Evolutionary conservation across 2,888 invertebrate genomes (phyloP).

Genomic region (Cerastis leucographa): DNA sequence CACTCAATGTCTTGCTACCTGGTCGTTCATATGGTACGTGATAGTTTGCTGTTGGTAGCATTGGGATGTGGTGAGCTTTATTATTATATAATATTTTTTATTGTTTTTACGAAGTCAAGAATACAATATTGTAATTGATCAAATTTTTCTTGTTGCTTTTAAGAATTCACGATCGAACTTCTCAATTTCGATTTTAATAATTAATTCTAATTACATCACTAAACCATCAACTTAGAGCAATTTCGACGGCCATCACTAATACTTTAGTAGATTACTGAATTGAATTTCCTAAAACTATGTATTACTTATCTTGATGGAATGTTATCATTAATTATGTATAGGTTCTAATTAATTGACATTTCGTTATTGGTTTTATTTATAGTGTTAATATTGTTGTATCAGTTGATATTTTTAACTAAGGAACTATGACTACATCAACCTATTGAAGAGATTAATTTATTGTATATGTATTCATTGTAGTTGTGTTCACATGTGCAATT

Average conservation of each 20-base stretch:
- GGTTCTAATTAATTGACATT: conserved; percentile 86
- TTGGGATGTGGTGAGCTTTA: conserved; percentile 82
- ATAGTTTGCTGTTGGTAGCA: conserved; percentile 78
- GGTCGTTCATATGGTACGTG: conserved; percentile 73
- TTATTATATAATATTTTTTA: conserved; percentile 77
- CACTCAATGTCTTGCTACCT: conserved; percentile 74
- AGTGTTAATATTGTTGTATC: conserved; percentile 83
- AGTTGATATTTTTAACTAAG: conserved; percentile 88
- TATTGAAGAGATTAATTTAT: conserved; percentile 89
- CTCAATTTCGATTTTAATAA: conserved; percentile 74
- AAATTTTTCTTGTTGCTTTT: conserved; percentile 78
- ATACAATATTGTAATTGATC: conserved; percentile 73
- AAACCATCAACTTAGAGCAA: conserved; percentile 75
- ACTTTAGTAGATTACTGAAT: conserved; percentile 74
- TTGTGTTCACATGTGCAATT: conserved; percentile 88
- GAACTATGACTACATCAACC: conserved; percentile 80
- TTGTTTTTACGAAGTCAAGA: conserved; percentile 78
- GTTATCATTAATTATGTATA: conserved; percentile 78
- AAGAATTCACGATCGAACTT: conserved; percentile 76
- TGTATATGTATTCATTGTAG: conserved; percentile 84
- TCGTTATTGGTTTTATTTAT: conserved; percentile 85
- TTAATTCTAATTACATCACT: conserved; percentile 75
- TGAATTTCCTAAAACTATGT: conserved; percentile 74
- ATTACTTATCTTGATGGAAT: conserved; percentile 79
- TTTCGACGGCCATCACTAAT: conserved; percentile 68